Evolutionary conservation across 2,888 invertebrate species (phyloP).

Genomic region (Trachelus stipa): DNA sequence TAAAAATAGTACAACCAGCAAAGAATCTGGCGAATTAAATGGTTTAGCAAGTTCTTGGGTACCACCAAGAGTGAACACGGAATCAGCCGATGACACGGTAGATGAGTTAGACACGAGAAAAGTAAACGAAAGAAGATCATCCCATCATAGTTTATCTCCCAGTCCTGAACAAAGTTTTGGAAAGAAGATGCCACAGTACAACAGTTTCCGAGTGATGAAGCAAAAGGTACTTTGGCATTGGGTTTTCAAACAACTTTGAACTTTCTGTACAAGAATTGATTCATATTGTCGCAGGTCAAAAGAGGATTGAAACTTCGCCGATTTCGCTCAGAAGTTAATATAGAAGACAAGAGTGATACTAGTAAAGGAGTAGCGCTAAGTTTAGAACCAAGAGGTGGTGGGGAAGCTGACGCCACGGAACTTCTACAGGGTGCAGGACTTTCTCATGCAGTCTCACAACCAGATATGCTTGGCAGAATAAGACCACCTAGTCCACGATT

Average conservation of each 20-base stretch:
- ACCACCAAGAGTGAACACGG: conserved; percentile 35
- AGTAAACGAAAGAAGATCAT: conserved; percentile 45
- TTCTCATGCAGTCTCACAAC: conserved; percentile 66
- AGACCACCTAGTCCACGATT: conserved; percentile 52
- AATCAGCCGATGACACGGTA: conserved; percentile 31
- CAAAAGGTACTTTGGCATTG: conserved; percentile 53
- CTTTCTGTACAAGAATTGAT: conserved; percentile 11
- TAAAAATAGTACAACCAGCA: conserved; percentile 47
- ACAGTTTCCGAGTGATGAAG: conserved; percentile 62
- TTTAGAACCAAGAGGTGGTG: conserved; percentile 61
- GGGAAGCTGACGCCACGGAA: conserved; percentile 66
- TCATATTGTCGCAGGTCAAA: conserved; percentile 52
- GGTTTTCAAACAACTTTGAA: not conserved
- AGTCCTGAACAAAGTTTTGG: conserved; percentile 57
- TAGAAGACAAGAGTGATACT: conserved; percentile 59
- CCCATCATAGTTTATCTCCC: conserved; percentile 52
- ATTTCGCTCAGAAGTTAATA: conserved; percentile 65
- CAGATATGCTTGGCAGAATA: conserved; percentile 58
- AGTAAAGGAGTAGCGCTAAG: conserved; percentile 54
- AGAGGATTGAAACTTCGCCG: conserved; percentile 63
- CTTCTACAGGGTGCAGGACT: conserved; percentile 60
- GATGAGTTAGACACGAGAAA: conserved; percentile 40
- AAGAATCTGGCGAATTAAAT: conserved; percentile 48
- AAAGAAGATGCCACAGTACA: conserved; percentile 59
- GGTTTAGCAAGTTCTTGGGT: conserved; percentile 46